Percentiles rank a stretch among this genome's conserved stretches.
phyloP scores from a whole-genome alignment of 2,888 invertebrate genomes.

The Caenorhabditis sinica region DNA sequence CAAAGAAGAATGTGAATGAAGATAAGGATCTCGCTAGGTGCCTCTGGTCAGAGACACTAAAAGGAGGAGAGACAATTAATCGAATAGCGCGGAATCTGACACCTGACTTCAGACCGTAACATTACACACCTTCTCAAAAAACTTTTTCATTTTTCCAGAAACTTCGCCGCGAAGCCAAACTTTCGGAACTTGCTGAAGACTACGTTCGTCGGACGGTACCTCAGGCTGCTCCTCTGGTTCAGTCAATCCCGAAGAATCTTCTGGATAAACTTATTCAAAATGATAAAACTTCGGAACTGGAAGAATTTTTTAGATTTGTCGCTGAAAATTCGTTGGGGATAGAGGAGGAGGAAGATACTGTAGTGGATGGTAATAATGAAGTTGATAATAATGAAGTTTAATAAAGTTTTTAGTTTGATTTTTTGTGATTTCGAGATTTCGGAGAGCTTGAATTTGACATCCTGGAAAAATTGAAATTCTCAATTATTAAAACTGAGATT shows the following conservation, averaged over 20 bases:
- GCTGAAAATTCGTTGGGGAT: background rate
- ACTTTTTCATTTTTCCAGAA: slow-evolving; percentile 15
- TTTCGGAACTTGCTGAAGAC: slow-evolving; percentile 24
- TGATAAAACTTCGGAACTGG: slow-evolving; percentile 27
- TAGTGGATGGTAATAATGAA: too few species aligned
- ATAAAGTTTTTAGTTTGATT: slow-evolving; percentile 17
- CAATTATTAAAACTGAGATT: too few species aligned
- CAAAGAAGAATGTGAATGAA: too few species aligned
- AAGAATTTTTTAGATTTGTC: slow-evolving; percentile 43
- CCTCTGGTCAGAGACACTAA: too few species aligned
- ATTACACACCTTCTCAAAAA: too few species aligned
- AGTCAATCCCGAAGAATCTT: slow-evolving; percentile 38
- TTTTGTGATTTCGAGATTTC: background rate
- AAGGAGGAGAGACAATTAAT: too few species aligned
- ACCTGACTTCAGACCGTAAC: too few species aligned
- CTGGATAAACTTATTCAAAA: slow-evolving; percentile 31
- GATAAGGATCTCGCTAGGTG: too few species aligned
- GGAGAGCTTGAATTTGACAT: too few species aligned
- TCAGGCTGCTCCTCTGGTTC: slow-evolving; percentile 34
- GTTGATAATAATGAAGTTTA: background rate
- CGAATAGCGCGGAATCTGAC: too few species aligned
- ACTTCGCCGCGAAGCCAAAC: slow-evolving; percentile 10
- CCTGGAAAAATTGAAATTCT: too few species aligned
- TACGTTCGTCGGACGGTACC: slow-evolving; percentile 29
- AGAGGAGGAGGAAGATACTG: too few species aligned